Evolutionary conservation across 2,888 invertebrate species (phyloP).

Genomic region (Hyppa rectilinea): DNA sequence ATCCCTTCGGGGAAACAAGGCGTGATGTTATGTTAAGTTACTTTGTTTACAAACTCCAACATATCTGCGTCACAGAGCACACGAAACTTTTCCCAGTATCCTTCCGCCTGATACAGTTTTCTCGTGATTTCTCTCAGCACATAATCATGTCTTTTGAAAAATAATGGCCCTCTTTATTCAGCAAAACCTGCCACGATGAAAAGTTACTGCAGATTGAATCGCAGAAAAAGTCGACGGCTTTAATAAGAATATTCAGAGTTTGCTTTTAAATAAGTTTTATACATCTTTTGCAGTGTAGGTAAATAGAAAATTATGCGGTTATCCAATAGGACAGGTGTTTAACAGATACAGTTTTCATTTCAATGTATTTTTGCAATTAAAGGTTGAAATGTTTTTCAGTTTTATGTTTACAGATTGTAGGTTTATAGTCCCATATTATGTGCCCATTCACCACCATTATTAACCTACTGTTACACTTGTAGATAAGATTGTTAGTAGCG

Average conservation of each 20-base stretch:
- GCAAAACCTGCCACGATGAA: conserved; percentile 74
- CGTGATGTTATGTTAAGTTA: too few species aligned
- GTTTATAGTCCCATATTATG: not conserved
- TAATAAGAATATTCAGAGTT: conserved; percentile 62
- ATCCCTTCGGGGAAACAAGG: too few species aligned
- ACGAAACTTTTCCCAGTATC: conserved; percentile 51
- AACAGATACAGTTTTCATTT: not conserved
- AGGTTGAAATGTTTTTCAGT: not conserved
- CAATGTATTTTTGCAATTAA: not conserved
- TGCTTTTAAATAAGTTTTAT: conserved; percentile 52
- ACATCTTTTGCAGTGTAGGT: conserved; percentile 34
- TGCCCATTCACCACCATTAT: not conserved
- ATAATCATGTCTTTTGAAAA: conserved; percentile 70
- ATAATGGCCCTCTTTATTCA: conserved; percentile 72
- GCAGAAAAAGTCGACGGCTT: conserved; percentile 69
- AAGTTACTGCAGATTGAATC: conserved; percentile 83
- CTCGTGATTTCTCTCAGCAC: conserved; percentile 59
- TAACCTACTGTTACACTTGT: not conserved
- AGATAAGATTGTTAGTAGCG: too few species aligned
- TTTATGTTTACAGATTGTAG: not conserved
- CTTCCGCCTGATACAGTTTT: conserved; percentile 55
- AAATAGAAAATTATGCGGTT: conserved; percentile 49
- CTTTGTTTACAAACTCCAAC: conserved; percentile 42
- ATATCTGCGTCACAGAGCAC: conserved; percentile 44
- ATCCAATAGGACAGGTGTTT: conserved; percentile 16